Evolutionary conservation across 1,140 invertebrate species (phyloP).

Genomic region (Zaprionus taronus): DNA sequence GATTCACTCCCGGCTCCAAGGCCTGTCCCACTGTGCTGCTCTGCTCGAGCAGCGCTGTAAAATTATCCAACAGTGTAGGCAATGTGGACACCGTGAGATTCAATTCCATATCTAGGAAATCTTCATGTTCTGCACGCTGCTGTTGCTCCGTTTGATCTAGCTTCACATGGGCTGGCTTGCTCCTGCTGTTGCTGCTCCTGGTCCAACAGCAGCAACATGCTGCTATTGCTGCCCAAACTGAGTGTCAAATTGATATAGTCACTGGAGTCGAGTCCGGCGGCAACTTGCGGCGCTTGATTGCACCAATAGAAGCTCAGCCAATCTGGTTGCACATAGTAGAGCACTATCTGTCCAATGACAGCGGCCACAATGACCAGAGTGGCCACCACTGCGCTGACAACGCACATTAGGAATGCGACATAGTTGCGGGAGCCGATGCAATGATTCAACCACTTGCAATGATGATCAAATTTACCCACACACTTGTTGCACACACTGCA

Average conservation of each 20-base stretch:
- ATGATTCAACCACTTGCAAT: constrained; percentile 99
- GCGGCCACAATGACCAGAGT: constrained; percentile 89
- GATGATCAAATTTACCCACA: constrained; percentile 95
- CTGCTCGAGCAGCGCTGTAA: constrained; percentile 60
- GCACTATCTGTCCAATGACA: constrained; percentile 88
- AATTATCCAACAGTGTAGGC: constrained; percentile 61
- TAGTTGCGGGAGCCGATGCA: constrained; percentile 97
- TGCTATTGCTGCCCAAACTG: constrained; percentile 62
- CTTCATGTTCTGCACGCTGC: background rate
- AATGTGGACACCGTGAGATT: constrained; percentile 60
- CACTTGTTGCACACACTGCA: constrained; percentile 99
- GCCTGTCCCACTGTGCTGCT: background rate
- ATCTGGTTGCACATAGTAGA: constrained; percentile 86
- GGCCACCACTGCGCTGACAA: constrained; percentile 92
- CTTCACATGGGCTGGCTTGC: constrained; percentile 8
- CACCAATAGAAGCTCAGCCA: constrained; percentile 85
- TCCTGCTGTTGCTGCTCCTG: background rate
- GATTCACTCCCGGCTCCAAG: constrained; percentile 37
- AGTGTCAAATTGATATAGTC: constrained; percentile 71
- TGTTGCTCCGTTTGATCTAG: background rate
- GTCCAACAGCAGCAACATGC: constrained; percentile 51
- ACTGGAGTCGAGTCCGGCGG: constrained; percentile 18
- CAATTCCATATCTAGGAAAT: background rate
- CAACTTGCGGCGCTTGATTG: background rate
- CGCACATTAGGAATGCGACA: constrained; percentile 92